Evolutionary conservation across 2,113 vertebrate species (phyloP), one percentile per base, ranked within the genome.

Genomic region (Pterocles gutturalis): DNA sequence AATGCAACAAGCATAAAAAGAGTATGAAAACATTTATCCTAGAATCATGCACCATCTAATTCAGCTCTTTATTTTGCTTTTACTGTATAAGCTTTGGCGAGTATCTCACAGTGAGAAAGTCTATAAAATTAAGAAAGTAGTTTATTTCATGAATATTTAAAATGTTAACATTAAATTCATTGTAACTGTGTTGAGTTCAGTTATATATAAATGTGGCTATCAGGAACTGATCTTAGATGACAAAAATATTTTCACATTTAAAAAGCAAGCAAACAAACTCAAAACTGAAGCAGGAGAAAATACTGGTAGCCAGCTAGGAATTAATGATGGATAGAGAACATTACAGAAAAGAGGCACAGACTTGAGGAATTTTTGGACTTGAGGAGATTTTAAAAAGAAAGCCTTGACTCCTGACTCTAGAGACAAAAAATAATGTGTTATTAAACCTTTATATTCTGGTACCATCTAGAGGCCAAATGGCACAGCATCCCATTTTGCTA

Each of bases 381-480:
- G 9, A 76, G 43, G 10, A 82, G 18, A 64, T 66, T 87, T 80
- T 57, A 7, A 41, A 87, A 80, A 88, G 12, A 83, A 60, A 60
- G 1, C 5, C 43, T 90, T 53, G 34, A 60, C 72, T 90, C 80
- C n/a, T 55, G 34, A 60, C 72, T 90, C 80, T 31, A 91, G 61
- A 87, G 48, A 84, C 4, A 73, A 94, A 95, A 78, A 84, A 26
- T 10, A 61, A 72, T 21, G 2, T 20, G 66, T 87, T 96, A 93
- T 76, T 92, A 92, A 93, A 95, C 34, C 53, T 95, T 90, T 93
- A 95, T 75, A 94, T 93, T 95, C 65, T 84, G 92, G 57, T 97
- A 95, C 94, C 95, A 95, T 91, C 95, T 96, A 97, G 94, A 96
- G 90, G 94, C 86, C 89, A 94, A 95, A 90, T 90, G 83, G 55